Evolutionary conservation across 1,140 invertebrate species (phyloP), one percentile per base, ranked within the genome.

Genomic region (Dinothrombium tinctorium): DNA sequence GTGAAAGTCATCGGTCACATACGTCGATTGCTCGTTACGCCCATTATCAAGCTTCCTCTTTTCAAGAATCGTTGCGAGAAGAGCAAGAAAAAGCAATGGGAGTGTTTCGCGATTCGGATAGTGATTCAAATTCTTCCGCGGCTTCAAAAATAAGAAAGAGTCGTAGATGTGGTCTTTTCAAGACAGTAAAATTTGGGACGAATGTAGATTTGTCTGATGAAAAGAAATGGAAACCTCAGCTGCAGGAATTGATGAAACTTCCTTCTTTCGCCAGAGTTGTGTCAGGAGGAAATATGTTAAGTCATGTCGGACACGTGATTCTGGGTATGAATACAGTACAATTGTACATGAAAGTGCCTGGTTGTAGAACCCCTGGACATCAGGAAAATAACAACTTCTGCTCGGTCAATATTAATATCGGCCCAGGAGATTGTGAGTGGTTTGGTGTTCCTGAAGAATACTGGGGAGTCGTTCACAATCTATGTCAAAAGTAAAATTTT

Each of bases 381-480:
- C 90, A 98, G 59, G 94, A 98, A 57, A 98, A 98, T 59, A 95
- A 96, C 57, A 95, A 92, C 57, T 96, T 96, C 58, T 96, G 90
- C 59, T 90, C 86, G n/a, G 86, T 99, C 45, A 99, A 99, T 56
- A 89, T 99, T 35, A 99, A 99, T 58, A 96, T 98, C 55, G 94
- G 94, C 0, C 94, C 94, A 14, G 92, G 94, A n/a, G 92, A 99
- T 61, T 98, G 92, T 61, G 94, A 98, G 51, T 73, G 71, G 71
- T 99, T 99, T 62, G 87, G 78, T 33, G 86, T 95, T 22, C 84
- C 90, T 11, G 86, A 96, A 57, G 74, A 83, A 11, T 98, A 98
- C 60, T 98, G 90, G 90, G 90, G 90, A 36, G 73, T 76, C 2
- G 77, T 99, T 43, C 73, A 84, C 52, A 69, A 71, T 40, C 66